Percentiles rank a stretch among this genome's conserved stretches.
Evolutionary conservation across 2,797 vertebrate species (phyloP).

Genomic region (Naso thynnoides): DNA sequence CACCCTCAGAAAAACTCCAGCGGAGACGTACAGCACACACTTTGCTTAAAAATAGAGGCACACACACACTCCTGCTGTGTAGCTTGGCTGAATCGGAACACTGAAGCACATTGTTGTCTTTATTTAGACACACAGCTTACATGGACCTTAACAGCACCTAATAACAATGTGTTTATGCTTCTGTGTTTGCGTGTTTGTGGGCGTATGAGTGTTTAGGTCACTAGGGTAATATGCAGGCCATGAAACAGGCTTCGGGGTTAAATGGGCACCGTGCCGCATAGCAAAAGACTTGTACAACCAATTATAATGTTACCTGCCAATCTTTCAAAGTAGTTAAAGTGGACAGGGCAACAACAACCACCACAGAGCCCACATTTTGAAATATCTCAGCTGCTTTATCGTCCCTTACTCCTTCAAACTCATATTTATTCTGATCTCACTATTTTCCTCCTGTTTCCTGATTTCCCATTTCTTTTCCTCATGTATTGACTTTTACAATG

Average conservation of each 20-base stretch:
- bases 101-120: constrained; percentile 70
- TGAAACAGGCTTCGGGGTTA: constrained; percentile 31
- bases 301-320: constrained; percentile 60
- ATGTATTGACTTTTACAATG: constrained; percentile 15
- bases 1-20: constrained; percentile 51
- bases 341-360: constrained; percentile 13
- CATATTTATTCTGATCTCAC: neutral
- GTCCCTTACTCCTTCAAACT: neutral
- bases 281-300: constrained; percentile 42
- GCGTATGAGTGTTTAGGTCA: constrained; percentile 46
- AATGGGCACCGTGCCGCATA: constrained; percentile 26
- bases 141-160: constrained; percentile 42
- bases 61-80: constrained; percentile 24
- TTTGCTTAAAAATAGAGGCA: constrained; percentile 26
- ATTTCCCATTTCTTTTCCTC: neutral
- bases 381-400: constrained; percentile 13
- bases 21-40: constrained; percentile 47
- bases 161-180: constrained; percentile 45
- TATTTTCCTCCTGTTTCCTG: neutral
- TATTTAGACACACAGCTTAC: constrained; percentile 73
- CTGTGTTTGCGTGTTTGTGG: constrained; percentile 13
- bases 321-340: constrained; percentile 21
- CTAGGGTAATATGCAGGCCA: constrained; percentile 33
- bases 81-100: constrained; percentile 70
- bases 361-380: neutral